Evolutionary conservation across 35 echinoderm and acorn worm genomes (phyloP), one percentile per base, ranked within the genome.

Genomic region (Eucidaris tribuloides): DNA sequence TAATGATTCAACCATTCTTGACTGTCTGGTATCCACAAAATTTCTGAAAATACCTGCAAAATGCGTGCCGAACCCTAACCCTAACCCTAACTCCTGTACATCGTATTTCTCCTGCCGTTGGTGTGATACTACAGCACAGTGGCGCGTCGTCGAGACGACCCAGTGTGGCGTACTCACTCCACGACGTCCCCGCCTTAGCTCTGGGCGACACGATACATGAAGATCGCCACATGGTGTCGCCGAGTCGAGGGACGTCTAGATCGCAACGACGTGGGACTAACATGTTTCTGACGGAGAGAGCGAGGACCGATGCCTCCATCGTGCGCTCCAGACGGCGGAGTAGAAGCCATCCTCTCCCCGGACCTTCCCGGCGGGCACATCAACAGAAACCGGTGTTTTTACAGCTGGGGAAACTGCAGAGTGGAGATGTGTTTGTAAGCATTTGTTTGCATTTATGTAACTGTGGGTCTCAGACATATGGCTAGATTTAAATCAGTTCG

Each of bases 341-440:
- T 18, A 33, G 37, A 44, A 74, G 28, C 5, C 44, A 35, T 36
- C 68, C 68, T 22, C 24, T 44, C 0, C 35, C 15, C 34, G 41
- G 22, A 0, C 29, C 35, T 25, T n/a, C 15, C 22, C 38, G 68
- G 68, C 14, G 41, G 9, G 25, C 35, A 40, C 38, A 25, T 13
- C 20, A 20, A 74, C 68, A 74, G 35, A 74, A 74, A 25, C 68
- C 35, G 1, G 68, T 74, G 14, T 74, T 74, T n/a, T 40, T 74
- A 35, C 68, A 44, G 37, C 68, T 74, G 7, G 68, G 68, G 40
- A 74, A 74, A 44, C 68, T 74, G 40, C 68, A 74, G 44, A 22
- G 9, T 3, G 68, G 68, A 42, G 68, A 74, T 6, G 44, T 74
- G 22, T 74, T 74, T 42, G 68, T 74, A 44, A 74, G 68, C n/a